Evolutionary conservation across 1,140 invertebrate species (phyloP), one percentile per base, ranked within the genome.

Genomic region (Mizuhopecten yessoensis): DNA sequence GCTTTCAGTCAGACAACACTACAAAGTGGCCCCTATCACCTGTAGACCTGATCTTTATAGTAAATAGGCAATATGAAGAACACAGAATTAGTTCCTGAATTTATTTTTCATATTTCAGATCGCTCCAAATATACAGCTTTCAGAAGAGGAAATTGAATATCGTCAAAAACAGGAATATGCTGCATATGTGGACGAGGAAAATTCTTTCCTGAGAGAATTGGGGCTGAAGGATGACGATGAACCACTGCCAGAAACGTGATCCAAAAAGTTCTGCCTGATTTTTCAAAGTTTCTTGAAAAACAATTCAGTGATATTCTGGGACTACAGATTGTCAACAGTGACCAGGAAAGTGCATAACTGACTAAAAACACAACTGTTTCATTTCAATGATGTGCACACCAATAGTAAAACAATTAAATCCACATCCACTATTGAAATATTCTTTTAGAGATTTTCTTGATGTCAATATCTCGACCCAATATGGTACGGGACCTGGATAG

Each of bases 101-200:
- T 33, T 45, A 86, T 86, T 33, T 90, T 34, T 33, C 33, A 45
- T 87, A 17, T 57, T 94, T 42, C 90, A 95, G 93, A 94, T 95
- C 95, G 95, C 96, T 45, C 96, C 96, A 29, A 94, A 95, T 91
- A 95, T 96, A 34, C 15, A 88, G 10, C 94, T 96, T 33, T 95
- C 96, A 23, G 96, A 96, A 15, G 96, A 96, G 86, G 96, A 96
- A 89, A 90, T 95, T 11, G 95, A 96, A 89, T 90, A 93, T 87
- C 94, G 94, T 49, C 89, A 91, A 89, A 96, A 95, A 89, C 89
- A 89, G 49, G 95, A 96, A 91, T 96, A 96, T 89, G 89, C 94
- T 23, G 88, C 88, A 17, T 96, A 94, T 89, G 42, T 95, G 20
- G 94, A 96, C 10, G 95, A 95, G 34, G 96, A 96, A 89, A 45